A percentile compares a stretch with the other conserved stretches of the same genome.
Evolutionary conservation across 2,113 vertebrate genomes (phyloP).

Genomic region (Acinonyx jubatus): DNA sequence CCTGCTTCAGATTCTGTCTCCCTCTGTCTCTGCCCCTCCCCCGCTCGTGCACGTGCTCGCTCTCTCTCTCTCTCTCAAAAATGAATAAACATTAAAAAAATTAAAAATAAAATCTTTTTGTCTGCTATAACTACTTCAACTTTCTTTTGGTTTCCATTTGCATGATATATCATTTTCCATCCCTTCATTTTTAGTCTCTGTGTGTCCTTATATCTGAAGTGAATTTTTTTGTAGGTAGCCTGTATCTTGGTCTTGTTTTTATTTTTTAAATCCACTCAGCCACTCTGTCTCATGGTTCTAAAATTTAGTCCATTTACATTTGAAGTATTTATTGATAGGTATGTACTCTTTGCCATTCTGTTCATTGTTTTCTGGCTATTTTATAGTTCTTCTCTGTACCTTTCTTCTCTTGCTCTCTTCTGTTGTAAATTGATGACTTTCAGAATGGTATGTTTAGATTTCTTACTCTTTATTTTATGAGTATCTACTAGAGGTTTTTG

Average conservation of each 20-base stretch:
- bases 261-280: background rate
- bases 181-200: background rate
- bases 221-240: background rate
- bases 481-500: background rate
- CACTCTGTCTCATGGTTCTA: background rate
- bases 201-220: background rate
- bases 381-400: background rate
- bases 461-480: background rate
- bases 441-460: background rate
- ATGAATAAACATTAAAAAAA: too few species aligned
- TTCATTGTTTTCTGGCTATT: background rate
- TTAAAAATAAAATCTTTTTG: background rate
- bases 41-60: too few species aligned
- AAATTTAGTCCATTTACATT: background rate
- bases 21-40: too few species aligned
- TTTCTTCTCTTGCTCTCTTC: background rate
- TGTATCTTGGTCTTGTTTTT: background rate
- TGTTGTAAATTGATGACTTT: background rate
- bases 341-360: background rate
- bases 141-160: background rate
- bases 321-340: background rate
- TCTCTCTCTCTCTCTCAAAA: too few species aligned
- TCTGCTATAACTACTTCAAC: background rate
- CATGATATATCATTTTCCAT: background rate
- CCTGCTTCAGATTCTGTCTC: too few species aligned